A percentile compares a stretch with the other conserved stretches of the same genome.
Evolutionary conservation across 2,888 invertebrate species (phyloP).

Genomic region (Cataglyphis altisquamis): DNA sequence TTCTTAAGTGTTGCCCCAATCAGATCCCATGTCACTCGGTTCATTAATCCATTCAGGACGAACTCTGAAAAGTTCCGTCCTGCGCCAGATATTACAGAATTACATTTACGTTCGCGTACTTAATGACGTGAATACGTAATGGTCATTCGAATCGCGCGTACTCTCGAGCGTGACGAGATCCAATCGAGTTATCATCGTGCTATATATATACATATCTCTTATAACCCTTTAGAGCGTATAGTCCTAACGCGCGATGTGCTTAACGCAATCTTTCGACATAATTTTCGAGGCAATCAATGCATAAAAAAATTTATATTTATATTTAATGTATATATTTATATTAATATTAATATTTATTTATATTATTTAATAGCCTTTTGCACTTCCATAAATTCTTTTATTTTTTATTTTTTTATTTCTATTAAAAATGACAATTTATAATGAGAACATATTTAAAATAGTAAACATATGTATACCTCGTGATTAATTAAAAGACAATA

Average conservation of each 20-base stretch:
- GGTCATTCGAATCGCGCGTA: conserved; percentile 52
- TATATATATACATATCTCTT: not conserved
- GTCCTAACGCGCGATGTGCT: conserved; percentile 10
- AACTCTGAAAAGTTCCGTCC: conserved; percentile 66
- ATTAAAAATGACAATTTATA: not conserved
- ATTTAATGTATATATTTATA: not conserved
- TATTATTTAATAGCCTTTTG: not conserved
- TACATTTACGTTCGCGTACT: conserved; percentile 61
- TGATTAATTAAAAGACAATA: not conserved
- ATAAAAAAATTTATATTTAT: not conserved
- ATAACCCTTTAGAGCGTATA: conserved; percentile 16
- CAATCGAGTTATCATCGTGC: conserved; percentile 72
- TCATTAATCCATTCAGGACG: conserved; percentile 79
- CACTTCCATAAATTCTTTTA: not conserved
- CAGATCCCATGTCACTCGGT: conserved; percentile 83
- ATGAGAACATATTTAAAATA: not conserved
- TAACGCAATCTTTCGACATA: not conserved
- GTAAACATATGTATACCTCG: not conserved
- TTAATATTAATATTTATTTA: not conserved
- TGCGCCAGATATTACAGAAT: conserved; percentile 68
- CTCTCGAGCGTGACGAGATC: conserved; percentile 70
- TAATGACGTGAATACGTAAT: conserved; percentile 73
- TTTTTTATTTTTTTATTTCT: not conserved
- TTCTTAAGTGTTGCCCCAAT: conserved; percentile 80
- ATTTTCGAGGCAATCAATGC: conserved; percentile 9